Conservation (phyloP, 2,113 vertebrate species). For the Cygnus atratus region DNA sequence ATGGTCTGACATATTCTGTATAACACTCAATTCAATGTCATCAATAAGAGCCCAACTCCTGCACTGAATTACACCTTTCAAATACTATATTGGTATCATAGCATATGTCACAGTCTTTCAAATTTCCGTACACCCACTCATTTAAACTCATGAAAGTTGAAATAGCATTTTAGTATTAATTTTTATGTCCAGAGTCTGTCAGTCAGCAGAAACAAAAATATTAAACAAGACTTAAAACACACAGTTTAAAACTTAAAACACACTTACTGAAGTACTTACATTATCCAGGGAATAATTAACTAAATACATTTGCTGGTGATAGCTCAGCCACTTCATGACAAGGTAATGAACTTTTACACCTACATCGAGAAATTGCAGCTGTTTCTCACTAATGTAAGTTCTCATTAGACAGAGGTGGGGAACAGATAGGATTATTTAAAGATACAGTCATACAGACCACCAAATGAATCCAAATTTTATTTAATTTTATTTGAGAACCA, state of each 20-base stretch:
- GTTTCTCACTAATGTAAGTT: background rate
- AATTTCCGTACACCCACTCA: background rate
- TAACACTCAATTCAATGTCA: background rate
- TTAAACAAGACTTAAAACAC: background rate
- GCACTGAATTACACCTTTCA: background rate
- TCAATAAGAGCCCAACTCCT: background rate
- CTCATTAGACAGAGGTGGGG: background rate
- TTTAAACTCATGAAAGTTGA: background rate
- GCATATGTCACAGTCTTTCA: background rate
- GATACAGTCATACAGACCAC: background rate
- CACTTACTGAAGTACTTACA: background rate
- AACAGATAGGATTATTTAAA: background rate
- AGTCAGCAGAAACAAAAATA: background rate
- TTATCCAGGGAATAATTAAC: background rate
- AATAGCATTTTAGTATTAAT: background rate
- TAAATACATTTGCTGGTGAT: background rate
- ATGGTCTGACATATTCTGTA: background rate
- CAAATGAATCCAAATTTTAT: background rate
- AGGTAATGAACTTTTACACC: background rate
- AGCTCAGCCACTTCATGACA: background rate
- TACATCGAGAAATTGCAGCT: background rate
- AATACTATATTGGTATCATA: background rate
- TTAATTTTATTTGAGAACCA: background rate
- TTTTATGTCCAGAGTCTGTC: background rate
- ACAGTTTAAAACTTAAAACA: background rate